Evolutionary conservation across 64 coral and sea anemone genomes (phyloP), one percentile per base, ranked within the genome.

Genomic region (Stichodactyla mertensii): DNA sequence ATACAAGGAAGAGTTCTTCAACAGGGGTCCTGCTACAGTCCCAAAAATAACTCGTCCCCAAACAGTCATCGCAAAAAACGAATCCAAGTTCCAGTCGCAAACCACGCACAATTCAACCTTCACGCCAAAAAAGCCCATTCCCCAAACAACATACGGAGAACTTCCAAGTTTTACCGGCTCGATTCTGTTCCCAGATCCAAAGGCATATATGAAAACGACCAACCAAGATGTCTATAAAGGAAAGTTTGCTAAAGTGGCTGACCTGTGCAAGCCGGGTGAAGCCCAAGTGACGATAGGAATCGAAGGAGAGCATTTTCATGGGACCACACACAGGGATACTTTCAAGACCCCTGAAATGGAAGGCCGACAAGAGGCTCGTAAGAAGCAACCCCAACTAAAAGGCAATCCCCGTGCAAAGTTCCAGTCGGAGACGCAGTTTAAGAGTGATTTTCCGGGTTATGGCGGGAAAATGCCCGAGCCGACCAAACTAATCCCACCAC

Each of bases 181-280:
- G 19, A 95, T 99, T 66, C 88, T 99, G n/a, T 99, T 92, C 78
- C 97, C 97, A 13, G 45, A 87, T 61, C 83, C 88, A n/a, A 86
- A 79, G 27, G 80, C 71, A 24, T 86, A 92, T 55, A 70, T 95
- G 4, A 94, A 88, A 54, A 99, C 97, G 27, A 89, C 87, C 78
- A 99, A 99, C 57, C 97, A 99, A 92, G 93, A 95, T 52, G 91
- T 92, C 9, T 99, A 95, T 80, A 91, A 90, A 61, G 97, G 97
- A 5, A 99, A 93, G 55, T 99, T 88, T 64, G 88, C 93, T n/a
- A 77, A 90, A 79, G 64, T 88, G 27, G 83, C 93, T 80, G 71
- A 90, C 18, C 61, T 82, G 31, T 86, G 87, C 27, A 83, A 86
- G 62, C 88, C 93, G 52, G 60, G 64, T 55, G 23, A 92, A 77